A percentile compares a stretch with the other conserved stretches of the same genome.
Evolutionary conservation across 1,140 invertebrate genomes (phyloP).

Genomic region (Drosophila punjabiensis): DNA sequence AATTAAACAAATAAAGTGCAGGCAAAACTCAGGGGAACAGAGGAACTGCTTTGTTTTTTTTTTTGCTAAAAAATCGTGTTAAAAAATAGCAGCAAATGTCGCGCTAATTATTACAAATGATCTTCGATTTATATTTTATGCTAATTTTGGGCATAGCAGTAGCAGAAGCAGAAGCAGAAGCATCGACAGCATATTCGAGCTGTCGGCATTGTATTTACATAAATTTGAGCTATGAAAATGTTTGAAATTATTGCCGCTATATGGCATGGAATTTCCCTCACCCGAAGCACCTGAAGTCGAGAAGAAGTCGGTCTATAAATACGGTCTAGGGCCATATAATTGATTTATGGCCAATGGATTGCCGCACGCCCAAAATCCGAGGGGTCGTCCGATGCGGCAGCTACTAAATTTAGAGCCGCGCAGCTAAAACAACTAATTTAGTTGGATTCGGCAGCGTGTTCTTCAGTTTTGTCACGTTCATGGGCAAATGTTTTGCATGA

Average conservation of each 20-base stretch:
- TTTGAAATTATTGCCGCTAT: conserved; percentile 53
- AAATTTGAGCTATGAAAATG: conserved; percentile 62
- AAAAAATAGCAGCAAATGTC: conserved; percentile 67
- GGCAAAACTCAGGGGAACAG: conserved; percentile 3
- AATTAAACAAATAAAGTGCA: conserved; percentile 75
- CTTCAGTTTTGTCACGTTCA: conserved; percentile 82
- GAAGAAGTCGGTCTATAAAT: conserved; percentile 45
- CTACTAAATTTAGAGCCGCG: conserved; percentile 71
- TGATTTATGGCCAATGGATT: conserved; percentile 83
- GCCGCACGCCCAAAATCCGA: conserved; percentile 47
- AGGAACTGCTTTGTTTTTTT: conserved; percentile 1
- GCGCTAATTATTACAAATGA: conserved; percentile 80
- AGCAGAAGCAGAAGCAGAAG: neutral
- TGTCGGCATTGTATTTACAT: conserved; percentile 62
- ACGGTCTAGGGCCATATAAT: conserved; percentile 60
- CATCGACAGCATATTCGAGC: conserved; percentile 36
- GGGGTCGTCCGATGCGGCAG: conserved; percentile 25
- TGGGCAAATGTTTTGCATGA: conserved; percentile 66
- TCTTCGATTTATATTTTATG: conserved; percentile 66
- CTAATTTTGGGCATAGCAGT: conserved; percentile 28
- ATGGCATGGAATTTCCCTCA: conserved; percentile 19
- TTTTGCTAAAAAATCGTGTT: conserved; percentile 40
- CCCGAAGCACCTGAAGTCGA: conserved; percentile 61
- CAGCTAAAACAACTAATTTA: conserved; percentile 82
- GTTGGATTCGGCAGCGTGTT: conserved; percentile 62